Evolutionary conservation across 2,113 vertebrate genomes (phyloP).

Genomic region (Typhlomys cinereus): DNA sequence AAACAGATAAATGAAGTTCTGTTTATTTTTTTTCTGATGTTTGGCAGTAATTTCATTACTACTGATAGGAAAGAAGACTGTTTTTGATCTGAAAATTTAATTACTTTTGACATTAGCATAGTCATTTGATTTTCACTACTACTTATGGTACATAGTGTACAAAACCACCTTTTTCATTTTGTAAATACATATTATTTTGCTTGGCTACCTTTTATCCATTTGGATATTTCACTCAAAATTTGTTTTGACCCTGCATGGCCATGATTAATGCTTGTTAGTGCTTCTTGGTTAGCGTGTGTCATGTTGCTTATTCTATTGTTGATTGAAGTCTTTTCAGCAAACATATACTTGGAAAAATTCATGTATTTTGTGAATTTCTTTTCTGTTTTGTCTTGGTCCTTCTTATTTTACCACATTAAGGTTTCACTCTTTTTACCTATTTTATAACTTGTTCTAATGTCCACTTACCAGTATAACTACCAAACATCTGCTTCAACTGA

Average conservation of each 20-base stretch:
- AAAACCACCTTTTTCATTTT: slow-evolving; percentile 25
- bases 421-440: neutral
- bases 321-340: neutral
- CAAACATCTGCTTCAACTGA: neutral
- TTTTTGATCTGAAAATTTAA: neutral
- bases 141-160: neutral
- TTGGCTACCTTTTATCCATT: slow-evolving; percentile 20
- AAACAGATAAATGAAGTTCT: neutral
- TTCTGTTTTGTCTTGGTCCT: neutral
- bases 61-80: slow-evolving; percentile 16
- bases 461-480: slow-evolving; percentile 7
- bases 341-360: neutral
- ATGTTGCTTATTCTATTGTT: slow-evolving; percentile 13
- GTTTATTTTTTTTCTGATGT: slow-evolving; percentile 26
- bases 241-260: neutral
- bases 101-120: slow-evolving; percentile 17
- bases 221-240: slow-evolving; percentile 14
- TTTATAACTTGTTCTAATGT: slow-evolving; percentile 19
- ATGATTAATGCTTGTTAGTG: too few relatives aligned
- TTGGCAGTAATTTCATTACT: neutral
- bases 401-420: slow-evolving; percentile 20
- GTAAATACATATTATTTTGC: slow-evolving; percentile 11
- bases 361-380: neutral
- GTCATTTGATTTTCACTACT: slow-evolving; percentile 28
- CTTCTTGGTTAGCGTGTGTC: neutral